phyloP scores from a whole-genome alignment of 2,888 invertebrate species.

The Hypomecis punctinalis region DNA sequence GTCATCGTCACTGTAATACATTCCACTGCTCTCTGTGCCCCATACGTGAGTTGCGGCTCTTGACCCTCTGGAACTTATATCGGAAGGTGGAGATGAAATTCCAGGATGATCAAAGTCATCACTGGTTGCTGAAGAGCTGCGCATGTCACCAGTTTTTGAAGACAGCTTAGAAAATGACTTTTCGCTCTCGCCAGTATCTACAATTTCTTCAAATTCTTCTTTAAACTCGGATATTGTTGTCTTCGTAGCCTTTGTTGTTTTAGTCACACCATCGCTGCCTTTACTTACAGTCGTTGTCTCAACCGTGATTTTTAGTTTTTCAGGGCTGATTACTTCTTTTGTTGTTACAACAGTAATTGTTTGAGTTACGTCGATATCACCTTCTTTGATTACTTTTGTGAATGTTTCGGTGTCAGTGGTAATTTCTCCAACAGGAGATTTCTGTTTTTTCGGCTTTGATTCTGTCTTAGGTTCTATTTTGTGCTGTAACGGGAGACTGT shows the following conservation, averaged over 20 bases:
- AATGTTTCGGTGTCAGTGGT: conserved; percentile 79
- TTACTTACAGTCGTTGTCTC: conserved; percentile 81
- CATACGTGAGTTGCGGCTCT: conserved; percentile 83
- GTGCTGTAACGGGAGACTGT: conserved; percentile 54
- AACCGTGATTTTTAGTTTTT: conserved; percentile 77
- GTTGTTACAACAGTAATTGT: conserved; percentile 80
- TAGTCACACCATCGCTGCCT: conserved; percentile 75
- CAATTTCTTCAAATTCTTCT: conserved; percentile 79
- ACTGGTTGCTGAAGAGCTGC: conserved; percentile 87
- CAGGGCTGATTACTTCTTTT: conserved; percentile 79
- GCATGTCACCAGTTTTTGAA: conserved; percentile 81
- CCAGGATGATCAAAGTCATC: conserved; percentile 86
- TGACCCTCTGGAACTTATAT: conserved; percentile 86
- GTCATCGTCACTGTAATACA: conserved; percentile 88
- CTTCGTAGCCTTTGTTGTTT: conserved; percentile 81
- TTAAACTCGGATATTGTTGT: conserved; percentile 80
- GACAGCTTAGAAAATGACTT: conserved; percentile 79
- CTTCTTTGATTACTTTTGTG: conserved; percentile 75
- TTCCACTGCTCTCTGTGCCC: conserved; percentile 82
- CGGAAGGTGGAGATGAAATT: conserved; percentile 85
- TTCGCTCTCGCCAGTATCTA: conserved; percentile 78
- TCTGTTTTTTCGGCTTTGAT: conserved; percentile 67
- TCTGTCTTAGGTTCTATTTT: conserved; percentile 56
- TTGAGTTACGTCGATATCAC: conserved; percentile 76
- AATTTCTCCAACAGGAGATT: conserved; percentile 78